phyloP scores from a whole-genome alignment of 1,140 invertebrate genomes.

The Sarcophaga bullata region DNA sequence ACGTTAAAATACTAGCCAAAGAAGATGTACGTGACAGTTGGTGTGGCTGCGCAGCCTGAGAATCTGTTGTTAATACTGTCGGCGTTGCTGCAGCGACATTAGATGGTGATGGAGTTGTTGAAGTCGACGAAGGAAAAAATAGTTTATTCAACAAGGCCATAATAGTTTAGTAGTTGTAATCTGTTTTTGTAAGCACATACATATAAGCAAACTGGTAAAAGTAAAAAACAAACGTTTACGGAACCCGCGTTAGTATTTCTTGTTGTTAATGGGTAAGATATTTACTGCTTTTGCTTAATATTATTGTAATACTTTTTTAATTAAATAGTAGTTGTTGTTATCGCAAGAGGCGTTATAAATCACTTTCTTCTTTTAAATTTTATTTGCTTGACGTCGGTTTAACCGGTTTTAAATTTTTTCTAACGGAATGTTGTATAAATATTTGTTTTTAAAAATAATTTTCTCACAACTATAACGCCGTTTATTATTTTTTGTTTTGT shows the following conservation, averaged over 20 bases:
- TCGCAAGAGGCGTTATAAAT: not conserved
- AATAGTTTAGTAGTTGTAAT: conserved; percentile 37
- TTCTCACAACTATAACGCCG: not conserved
- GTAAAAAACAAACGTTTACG: not conserved
- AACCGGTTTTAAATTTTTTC: conserved; percentile 6
- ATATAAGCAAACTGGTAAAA: not conserved
- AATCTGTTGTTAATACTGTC: conserved; percentile 33
- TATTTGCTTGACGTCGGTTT: not conserved
- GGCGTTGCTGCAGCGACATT: not conserved
- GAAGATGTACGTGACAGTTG: conserved; percentile 40
- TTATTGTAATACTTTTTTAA: not conserved
- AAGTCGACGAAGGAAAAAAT: conserved; percentile 61
- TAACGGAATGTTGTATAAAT: not conserved
- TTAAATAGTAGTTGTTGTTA: not conserved
- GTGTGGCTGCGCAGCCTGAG: conserved; percentile 47
- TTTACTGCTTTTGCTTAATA: not conserved
- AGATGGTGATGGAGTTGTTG: conserved; percentile 36
- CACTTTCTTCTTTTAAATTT: conserved; percentile 9
- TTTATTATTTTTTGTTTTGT: too few relatives aligned
- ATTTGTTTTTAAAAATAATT: not conserved
- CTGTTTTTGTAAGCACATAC: not conserved
- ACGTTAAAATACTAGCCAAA: conserved; percentile 44
- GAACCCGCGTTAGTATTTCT: not conserved
- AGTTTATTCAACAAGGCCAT: conserved; percentile 65
- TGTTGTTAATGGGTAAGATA: not conserved